phyloP scores from a whole-genome alignment of 2,888 invertebrate genomes.

The Limenitis camilla region DNA sequence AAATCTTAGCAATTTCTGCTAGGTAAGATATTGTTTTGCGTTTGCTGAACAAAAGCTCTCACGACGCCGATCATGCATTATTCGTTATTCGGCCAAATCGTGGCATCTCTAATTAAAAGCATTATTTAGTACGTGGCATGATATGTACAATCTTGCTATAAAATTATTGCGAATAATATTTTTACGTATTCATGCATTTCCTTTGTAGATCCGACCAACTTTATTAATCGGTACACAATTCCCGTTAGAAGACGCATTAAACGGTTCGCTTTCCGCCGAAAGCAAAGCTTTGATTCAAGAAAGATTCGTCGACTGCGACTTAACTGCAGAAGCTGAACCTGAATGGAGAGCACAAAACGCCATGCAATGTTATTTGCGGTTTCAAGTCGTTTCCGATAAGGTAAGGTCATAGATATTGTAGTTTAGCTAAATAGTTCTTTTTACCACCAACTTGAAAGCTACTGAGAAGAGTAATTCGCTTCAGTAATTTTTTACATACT shows the following conservation, averaged over 20 bases:
- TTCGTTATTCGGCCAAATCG: no score
- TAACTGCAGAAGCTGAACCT: slow-evolving; percentile 44
- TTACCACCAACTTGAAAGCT: no score
- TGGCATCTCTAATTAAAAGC: no score
- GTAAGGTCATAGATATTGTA: slow-evolving; percentile 33
- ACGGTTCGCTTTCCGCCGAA: slow-evolving; percentile 44
- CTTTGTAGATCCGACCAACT: slow-evolving; percentile 65
- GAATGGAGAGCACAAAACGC: slow-evolving; percentile 49
- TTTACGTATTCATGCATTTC: neutral
- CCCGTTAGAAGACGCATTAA: slow-evolving; percentile 50
- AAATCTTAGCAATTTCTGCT: no score
- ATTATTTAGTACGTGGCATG: no score
- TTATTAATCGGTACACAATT: slow-evolving; percentile 68
- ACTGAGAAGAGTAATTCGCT: no score
- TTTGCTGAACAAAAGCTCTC: no score
- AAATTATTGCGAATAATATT: no score
- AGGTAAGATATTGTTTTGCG: no score
- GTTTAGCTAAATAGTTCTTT: neutral
- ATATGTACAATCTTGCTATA: no score
- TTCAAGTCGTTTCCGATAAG: slow-evolving; percentile 77
- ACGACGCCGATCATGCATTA: no score
- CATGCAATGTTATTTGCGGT: slow-evolving; percentile 69
- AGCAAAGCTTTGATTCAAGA: slow-evolving; percentile 38
- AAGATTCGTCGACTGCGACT: slow-evolving; percentile 36
- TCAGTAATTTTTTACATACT: no score